Evolutionary conservation across 2,888 invertebrate species (phyloP), one percentile per base, ranked within the genome.

Genomic region (Chorisops tibialis): DNA sequence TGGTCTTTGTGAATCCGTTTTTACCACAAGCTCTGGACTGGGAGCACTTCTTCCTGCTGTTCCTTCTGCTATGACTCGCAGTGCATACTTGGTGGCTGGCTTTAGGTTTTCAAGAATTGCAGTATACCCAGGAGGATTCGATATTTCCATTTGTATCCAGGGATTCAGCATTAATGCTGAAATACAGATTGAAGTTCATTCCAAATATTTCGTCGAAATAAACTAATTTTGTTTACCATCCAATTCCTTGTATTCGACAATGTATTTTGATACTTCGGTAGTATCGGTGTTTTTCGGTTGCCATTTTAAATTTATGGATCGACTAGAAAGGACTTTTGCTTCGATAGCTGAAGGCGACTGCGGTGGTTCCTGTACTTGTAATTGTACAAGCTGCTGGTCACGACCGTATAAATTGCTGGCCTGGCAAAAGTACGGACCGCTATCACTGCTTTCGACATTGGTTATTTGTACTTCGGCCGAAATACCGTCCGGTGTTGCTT

Each of bases 221-320:
- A 47, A 9, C 11, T 12, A n/a, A 35, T 43, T 37, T 54, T 64
- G 72, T 80, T 80, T 80, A 86, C 83, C 81, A 71, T 81, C 83
- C 59, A 80, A 80, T 76, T 84, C 86, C 66, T 84, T 83, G 70
- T 83, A 87, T 70, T 88, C 87, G 5, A 88, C 82, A 67, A 85
- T 82, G 68, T 87, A 88, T 70, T 86, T 87, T 51, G 84, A 83
- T 18, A 87, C 86, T 75, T 87, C 87, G 52, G 84, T 86, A 4
- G 87, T 83, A 68, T 88, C 88, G 61, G 85, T 82, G 50, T 81
- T 81, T 72, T 82, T 83, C 67, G 85, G 86, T 68, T 86, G 85
- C 91, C 91, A 91, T 69, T 87, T 86, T n/a, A 91, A 77, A 70
- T 86, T 86, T 12, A 88, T 85, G 11, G 86, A 85, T 47, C 88